These are phyloP conservation scores for Sinocyclocheilus rhinocerous DNA, from an alignment of 2,113 vertebrate species.

Conservation along the genomic window DNA sequence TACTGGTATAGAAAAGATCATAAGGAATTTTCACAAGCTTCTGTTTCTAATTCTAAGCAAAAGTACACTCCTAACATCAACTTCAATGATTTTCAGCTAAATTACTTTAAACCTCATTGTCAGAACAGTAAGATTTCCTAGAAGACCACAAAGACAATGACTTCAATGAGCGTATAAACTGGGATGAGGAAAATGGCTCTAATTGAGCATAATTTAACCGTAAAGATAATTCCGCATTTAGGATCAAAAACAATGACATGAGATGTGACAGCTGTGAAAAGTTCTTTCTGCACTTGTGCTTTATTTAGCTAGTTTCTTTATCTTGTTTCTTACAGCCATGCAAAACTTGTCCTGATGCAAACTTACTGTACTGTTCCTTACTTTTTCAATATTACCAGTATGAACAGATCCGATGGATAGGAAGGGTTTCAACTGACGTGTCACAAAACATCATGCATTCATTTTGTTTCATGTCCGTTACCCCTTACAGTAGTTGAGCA, in stretches of 20 bases:
- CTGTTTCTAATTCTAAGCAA: slow-evolving; percentile 11
- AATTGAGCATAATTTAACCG: slow-evolving; percentile 47
- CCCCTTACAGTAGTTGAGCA: background rate
- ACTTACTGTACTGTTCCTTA: background rate
- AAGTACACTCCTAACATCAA: slow-evolving; percentile 2
- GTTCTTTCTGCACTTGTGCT: background rate
- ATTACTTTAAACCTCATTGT: slow-evolving; percentile 9
- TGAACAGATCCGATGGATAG: background rate
- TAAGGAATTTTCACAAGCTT: background rate
- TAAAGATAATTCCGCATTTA: slow-evolving; percentile 48
- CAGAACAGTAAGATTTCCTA: slow-evolving; percentile 15
- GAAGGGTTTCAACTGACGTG: background rate
- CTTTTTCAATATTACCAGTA: background rate
- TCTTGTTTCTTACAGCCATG: background rate
- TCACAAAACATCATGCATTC: background rate
- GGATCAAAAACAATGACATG: slow-evolving; percentile 40
- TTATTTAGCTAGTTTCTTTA: background rate
- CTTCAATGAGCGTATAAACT: slow-evolving; percentile 48
- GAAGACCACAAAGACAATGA: slow-evolving; percentile 22
- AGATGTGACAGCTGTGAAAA: slow-evolving; percentile 45
- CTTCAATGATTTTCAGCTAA: slow-evolving; percentile 31
- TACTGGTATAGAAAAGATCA: background rate
- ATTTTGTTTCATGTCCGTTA: background rate
- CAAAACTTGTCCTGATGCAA: background rate
- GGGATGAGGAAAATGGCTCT: slow-evolving; percentile 38